These are phyloP conservation scores for Anagrus nilaparvatae DNA, from an alignment of 1,140 invertebrate species.

Conservation along the genomic window DNA sequence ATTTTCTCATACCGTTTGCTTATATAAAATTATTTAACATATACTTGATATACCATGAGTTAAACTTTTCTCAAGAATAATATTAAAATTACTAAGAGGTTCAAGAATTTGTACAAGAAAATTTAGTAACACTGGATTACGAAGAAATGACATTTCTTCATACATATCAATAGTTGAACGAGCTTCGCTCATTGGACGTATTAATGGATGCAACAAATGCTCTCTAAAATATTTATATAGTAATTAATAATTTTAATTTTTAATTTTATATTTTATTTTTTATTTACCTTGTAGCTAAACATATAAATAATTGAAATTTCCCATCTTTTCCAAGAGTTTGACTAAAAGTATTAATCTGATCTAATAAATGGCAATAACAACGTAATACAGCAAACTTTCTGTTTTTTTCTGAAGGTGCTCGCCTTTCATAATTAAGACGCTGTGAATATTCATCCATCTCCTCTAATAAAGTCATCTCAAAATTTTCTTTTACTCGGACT, in stretches of 20 bases:
- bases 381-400: conserved; percentile 59
- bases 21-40: conserved; percentile 27
- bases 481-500: conserved; percentile 79
- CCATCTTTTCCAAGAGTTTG: conserved; percentile 92
- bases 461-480: conserved; percentile 62
- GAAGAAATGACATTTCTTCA: conserved; percentile 88
- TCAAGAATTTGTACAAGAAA: conserved; percentile 88
- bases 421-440: conserved; percentile 32
- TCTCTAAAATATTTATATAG: conserved; percentile 55
- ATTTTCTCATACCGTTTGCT: neutral
- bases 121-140: conserved; percentile 71
- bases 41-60: conserved; percentile 77
- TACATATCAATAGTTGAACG: conserved; percentile 88
- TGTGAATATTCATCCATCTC: conserved; percentile 42
- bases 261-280: conserved; percentile 5
- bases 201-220: conserved; percentile 80
- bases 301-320: conserved; percentile 95
- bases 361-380: conserved; percentile 67
- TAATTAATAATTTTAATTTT: neutral
- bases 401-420: conserved; percentile 35
- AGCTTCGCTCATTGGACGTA: conserved; percentile 76
- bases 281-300: conserved; percentile 49
- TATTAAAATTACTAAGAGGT: conserved; percentile 85
- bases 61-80: conserved; percentile 86
- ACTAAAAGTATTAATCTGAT: conserved; percentile 75